Evolutionary conservation across 2,888 invertebrate species (phyloP).

Genomic region (Drosophila sordidapex): DNA sequence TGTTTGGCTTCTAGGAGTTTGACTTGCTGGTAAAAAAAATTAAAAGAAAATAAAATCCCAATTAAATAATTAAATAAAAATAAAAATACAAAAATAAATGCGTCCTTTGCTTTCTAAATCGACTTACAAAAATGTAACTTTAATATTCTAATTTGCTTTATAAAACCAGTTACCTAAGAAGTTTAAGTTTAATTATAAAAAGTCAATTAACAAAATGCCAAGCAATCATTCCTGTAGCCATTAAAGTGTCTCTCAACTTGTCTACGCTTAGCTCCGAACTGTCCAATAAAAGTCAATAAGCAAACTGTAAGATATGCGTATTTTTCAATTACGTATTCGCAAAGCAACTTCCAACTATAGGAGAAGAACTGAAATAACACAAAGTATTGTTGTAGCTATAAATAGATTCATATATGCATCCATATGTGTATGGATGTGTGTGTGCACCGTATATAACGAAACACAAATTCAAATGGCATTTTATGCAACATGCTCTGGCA

Average conservation of each 20-base stretch:
- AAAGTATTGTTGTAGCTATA: conserved; percentile 2
- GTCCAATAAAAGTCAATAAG: conserved; percentile 80
- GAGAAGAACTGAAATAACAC: conserved; percentile 13
- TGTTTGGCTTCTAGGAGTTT: conserved; percentile 3
- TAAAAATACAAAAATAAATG: not conserved
- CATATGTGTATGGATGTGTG: not conserved
- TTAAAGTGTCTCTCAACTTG: conserved; percentile 17
- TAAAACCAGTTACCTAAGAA: not conserved
- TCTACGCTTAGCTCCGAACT: conserved; percentile 35
- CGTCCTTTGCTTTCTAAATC: not conserved
- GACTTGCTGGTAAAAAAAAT: not conserved
- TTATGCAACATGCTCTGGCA: conserved; percentile 54
- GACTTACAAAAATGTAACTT: too few relatives aligned
- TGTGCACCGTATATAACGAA: conserved; percentile 44
- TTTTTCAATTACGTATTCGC: conserved; percentile 75
- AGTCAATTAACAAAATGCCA: conserved; percentile 8
- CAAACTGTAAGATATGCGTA: conserved; percentile 68
- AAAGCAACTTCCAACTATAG: conserved; percentile 40
- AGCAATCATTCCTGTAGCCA: not conserved
- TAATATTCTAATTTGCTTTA: too few relatives aligned
- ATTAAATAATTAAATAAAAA: not conserved
- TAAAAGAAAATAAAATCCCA: not conserved
- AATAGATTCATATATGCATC: not conserved
- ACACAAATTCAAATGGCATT: conserved; percentile 78
- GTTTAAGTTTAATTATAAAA: not conserved